These are phyloP conservation scores for Cotesia typhae DNA, from an alignment of 1,140 invertebrate genomes.

Conservation along the genomic window DNA sequence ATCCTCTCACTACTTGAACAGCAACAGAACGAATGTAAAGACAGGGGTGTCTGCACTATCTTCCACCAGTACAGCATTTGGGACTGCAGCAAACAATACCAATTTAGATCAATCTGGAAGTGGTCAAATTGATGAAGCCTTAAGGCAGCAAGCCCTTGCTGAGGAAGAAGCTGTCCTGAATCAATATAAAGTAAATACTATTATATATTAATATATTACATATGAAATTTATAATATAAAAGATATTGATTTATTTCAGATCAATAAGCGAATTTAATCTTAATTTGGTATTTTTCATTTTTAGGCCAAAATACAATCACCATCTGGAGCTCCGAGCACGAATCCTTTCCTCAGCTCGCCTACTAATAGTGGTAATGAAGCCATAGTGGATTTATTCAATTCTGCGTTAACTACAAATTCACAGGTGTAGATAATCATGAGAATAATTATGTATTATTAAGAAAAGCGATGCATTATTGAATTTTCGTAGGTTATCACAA, in stretches of 20 bases:
- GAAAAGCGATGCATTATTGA: too few relatives aligned
- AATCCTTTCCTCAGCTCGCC: slow-evolving; percentile 85
- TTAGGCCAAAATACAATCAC: slow-evolving; percentile 82
- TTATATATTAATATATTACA: slow-evolving; percentile 27
- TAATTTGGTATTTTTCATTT: neutral
- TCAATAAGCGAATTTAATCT: neutral
- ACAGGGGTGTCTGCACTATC: slow-evolving; percentile 89
- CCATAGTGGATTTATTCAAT: slow-evolving; percentile 83
- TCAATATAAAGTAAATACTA: slow-evolving; percentile 85
- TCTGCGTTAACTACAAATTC: slow-evolving; percentile 64
- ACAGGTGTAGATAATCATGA: slow-evolving; percentile 49
- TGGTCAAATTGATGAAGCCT: slow-evolving; percentile 83
- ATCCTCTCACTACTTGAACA: slow-evolving; percentile 66
- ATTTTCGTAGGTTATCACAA: too few relatives aligned
- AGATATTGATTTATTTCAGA: too few relatives aligned
- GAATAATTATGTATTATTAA: slow-evolving; percentile 14
- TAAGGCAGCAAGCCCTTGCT: slow-evolving; percentile 87
- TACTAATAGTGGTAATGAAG: slow-evolving; percentile 68
- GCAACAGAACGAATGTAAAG: slow-evolving; percentile 87
- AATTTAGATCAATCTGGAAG: slow-evolving; percentile 75
- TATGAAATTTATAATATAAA: neutral
- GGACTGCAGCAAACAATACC: slow-evolving; percentile 79
- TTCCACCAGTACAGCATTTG: slow-evolving; percentile 87
- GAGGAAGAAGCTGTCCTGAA: slow-evolving; percentile 96
- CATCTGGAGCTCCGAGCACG: slow-evolving; percentile 75